phyloP scores from a whole-genome alignment of 2,888 invertebrate species.

The Phania funesta region DNA sequence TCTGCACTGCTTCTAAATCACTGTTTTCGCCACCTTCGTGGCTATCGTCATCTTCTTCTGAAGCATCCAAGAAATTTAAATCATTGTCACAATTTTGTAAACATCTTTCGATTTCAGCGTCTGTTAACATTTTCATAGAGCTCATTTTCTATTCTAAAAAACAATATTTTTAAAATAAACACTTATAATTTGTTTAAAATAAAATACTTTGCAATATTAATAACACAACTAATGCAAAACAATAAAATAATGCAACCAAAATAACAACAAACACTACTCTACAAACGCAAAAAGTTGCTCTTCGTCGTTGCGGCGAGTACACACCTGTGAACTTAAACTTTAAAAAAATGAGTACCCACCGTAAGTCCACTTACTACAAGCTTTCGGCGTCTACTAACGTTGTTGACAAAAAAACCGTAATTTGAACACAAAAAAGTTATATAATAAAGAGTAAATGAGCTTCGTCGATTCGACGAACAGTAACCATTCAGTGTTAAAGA shows the following conservation, averaged over 20 bases:
- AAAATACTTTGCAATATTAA: background rate
- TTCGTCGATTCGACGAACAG: too few relatives aligned
- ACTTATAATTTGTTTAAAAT: background rate
- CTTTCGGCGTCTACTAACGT: background rate
- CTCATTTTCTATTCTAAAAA: background rate
- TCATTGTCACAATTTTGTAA: background rate
- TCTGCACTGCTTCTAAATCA: constrained; percentile 1
- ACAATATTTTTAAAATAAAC: background rate
- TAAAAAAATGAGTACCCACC: background rate
- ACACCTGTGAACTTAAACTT: background rate
- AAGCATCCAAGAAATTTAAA: background rate
- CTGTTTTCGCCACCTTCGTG: background rate
- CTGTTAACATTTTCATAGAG: background rate
- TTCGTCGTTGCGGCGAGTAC: constrained; percentile 21
- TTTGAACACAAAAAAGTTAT: too few relatives aligned
- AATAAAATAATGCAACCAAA: too few relatives aligned
- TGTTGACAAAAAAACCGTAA: too few relatives aligned
- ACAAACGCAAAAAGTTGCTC: constrained; percentile 22
- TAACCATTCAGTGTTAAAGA: too few relatives aligned
- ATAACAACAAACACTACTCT: constrained; percentile 9
- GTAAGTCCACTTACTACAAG: background rate
- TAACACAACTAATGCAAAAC: background rate
- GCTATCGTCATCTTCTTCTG: constrained; percentile 2
- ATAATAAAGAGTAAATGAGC: too few relatives aligned
- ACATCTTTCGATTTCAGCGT: background rate